Conservation (phyloP, 2,797 vertebrate species). For the Orientallactaga sibirica region DNA sequence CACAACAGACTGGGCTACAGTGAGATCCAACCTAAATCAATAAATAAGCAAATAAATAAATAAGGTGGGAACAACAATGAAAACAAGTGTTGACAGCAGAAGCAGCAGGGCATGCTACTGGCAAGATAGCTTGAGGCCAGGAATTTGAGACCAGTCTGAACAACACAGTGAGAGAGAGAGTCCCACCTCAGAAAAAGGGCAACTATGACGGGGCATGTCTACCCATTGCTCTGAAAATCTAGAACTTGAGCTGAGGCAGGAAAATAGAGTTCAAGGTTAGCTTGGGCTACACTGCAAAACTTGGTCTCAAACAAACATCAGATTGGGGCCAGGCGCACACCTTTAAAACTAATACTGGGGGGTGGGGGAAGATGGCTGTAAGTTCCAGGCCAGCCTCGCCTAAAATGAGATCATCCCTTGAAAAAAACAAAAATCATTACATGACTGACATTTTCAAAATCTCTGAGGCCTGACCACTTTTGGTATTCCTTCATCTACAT, state of each 20-base stretch:
- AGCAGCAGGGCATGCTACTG: not conserved
- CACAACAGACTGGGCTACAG: too few relatives aligned
- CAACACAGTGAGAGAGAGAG: not conserved
- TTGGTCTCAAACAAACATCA: not conserved
- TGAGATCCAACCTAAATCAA: too few relatives aligned
- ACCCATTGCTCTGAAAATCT: not conserved
- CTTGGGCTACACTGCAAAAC: not conserved
- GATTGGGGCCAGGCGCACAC: too few relatives aligned
- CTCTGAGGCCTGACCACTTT: slow-evolving; percentile 23
- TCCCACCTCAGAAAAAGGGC: not conserved
- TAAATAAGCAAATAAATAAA: too few relatives aligned
- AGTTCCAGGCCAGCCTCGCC: too few relatives aligned
- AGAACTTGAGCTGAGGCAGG: not conserved
- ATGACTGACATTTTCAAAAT: slow-evolving; percentile 11
- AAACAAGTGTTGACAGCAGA: not conserved
- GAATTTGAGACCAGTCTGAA: not conserved
- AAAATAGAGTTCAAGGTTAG: not conserved
- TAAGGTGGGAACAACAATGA: not conserved
- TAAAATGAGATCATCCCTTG: too few relatives aligned
- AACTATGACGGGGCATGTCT: not conserved
- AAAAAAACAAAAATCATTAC: not conserved
- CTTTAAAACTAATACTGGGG: too few relatives aligned
- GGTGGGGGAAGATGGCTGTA: too few relatives aligned
- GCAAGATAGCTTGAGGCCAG: not conserved
- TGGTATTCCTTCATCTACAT: slow-evolving; percentile 5